Percentiles rank a stretch among this genome's conserved stretches.
Evolutionary conservation across 2,888 invertebrate genomes (phyloP).

Genomic region (Catonia carolina): DNA sequence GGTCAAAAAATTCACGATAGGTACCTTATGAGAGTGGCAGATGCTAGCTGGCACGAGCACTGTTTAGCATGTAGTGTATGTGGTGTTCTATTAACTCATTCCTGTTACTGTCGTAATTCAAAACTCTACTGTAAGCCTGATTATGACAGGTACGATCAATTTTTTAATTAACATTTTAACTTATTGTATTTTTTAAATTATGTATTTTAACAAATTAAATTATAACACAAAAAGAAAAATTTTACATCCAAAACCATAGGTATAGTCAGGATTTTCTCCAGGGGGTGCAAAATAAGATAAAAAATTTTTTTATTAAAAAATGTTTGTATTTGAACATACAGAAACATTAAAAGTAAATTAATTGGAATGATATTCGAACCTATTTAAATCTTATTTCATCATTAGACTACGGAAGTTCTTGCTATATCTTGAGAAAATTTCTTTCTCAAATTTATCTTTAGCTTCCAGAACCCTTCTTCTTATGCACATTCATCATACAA

Average conservation of each 20-base stretch:
- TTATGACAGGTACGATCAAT: constrained; percentile 92
- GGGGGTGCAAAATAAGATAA: not conserved
- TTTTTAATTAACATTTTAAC: no score
- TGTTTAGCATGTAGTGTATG: constrained; percentile 95
- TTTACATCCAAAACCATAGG: not conserved
- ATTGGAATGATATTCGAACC: no score
- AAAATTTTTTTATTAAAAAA: no score
- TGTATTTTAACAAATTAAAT: not conserved
- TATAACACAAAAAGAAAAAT: not conserved
- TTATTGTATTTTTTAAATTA: not conserved
- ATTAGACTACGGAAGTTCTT: no score
- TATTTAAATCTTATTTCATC: no score
- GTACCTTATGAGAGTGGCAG: constrained; percentile 90
- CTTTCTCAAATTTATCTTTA: no score
- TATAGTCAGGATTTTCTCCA: no score
- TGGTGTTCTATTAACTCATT: constrained; percentile 79
- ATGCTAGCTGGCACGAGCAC: constrained; percentile 93
- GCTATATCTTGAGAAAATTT: no score
- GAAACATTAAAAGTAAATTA: no score
- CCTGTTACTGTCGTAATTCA: constrained; percentile 90
- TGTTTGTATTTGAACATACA: no score
- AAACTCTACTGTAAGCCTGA: constrained; percentile 95
- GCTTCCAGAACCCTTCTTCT: no score
- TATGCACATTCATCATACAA: no score
- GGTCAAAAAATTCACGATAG: constrained; percentile 91